Evolutionary conservation across 2,888 invertebrate species (phyloP), one percentile per base, ranked within the genome.

Genomic region (Aromia moschata): DNA sequence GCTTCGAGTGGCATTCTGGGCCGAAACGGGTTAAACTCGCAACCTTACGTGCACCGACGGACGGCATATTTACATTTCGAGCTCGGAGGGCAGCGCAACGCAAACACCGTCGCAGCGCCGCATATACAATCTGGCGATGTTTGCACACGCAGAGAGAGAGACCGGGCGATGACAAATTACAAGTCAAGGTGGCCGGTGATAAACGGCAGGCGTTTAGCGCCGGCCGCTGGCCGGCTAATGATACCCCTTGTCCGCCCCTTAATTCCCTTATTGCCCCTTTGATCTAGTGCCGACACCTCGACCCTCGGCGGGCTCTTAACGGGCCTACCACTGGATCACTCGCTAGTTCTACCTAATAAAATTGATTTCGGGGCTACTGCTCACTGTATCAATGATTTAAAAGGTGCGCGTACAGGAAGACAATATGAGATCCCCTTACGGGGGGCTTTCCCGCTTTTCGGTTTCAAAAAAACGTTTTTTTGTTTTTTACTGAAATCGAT

Each of bases 231-330:
- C 75, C 75, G 72, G 77, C 79, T 80, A 80, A 80, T 79, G 80
- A 80, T 77, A 75, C 77, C 77, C 75, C 75, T 72, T 74, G 76
- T 74, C 77, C 79, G 75, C 77, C 78, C 78, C 75, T 74, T 74
- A 74, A 76, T 75, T 75, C 78, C 77, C 78, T 78, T 79, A 78
- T 79, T 79, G 77, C 77, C 76, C 77, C 78, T 80, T 80, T 80
- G 80, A 80, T 80, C 78, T 79, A 78, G 71, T 76, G 77, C 77
- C 77, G 77, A 77, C 77, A 77, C 77, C 71, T 74, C 64, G 57
- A 61, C 64, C 62, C 67, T 65, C 15, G 15, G 38, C 25, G 15
- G n/a, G 38, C 52, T 30, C 30, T 31, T 41, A 30, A 31, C 52
- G 25, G 41, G 52, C 15, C 49, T 49, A 38, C 49, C 49, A 30